A percentile compares a stretch with the other conserved stretches of the same genome.
phyloP scores from a whole-genome alignment of 2,888 invertebrate species.

The Scrobipalpa atriplicella region DNA sequence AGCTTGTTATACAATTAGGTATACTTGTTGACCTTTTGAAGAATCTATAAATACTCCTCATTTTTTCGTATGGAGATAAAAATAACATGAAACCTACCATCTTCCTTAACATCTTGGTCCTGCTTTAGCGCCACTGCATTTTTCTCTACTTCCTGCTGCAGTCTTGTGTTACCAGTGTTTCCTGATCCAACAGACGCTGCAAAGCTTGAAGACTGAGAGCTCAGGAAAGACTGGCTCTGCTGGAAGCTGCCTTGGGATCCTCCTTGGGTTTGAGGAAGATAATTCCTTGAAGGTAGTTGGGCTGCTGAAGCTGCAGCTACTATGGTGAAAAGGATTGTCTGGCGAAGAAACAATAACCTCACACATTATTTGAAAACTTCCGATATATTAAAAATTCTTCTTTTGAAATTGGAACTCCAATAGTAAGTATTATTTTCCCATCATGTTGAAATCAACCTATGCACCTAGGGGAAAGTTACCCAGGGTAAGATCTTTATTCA shows the following conservation, averaged over 20 bases:
- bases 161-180: conserved; percentile 49
- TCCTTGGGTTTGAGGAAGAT: conserved; percentile 36
- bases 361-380: background rate
- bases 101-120: conserved; percentile 59
- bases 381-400: too few species aligned
- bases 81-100: conserved; percentile 42
- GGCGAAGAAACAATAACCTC: conserved; percentile 34
- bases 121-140: conserved; percentile 61
- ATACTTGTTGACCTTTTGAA: too few species aligned
- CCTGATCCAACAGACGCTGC: conserved; percentile 36
- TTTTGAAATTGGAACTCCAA: too few species aligned
- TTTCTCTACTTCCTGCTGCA: conserved; percentile 62
- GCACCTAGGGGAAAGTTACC: too few species aligned
- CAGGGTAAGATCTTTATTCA: too few species aligned
- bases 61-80: too few species aligned
- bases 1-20: too few species aligned
- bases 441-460: too few species aligned
- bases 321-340: conserved; percentile 53
- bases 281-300: conserved; percentile 57
- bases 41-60: too few species aligned
- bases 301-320: conserved; percentile 56
- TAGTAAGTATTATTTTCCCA: too few species aligned
- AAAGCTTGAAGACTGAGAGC: conserved; percentile 31
- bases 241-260: background rate
- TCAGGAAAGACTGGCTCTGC: conserved; percentile 32